A percentile compares a stretch with the other conserved stretches of the same genome.
Evolutionary conservation across 1,140 invertebrate species (phyloP).

Genomic region (Sitophilus oryzae): DNA sequence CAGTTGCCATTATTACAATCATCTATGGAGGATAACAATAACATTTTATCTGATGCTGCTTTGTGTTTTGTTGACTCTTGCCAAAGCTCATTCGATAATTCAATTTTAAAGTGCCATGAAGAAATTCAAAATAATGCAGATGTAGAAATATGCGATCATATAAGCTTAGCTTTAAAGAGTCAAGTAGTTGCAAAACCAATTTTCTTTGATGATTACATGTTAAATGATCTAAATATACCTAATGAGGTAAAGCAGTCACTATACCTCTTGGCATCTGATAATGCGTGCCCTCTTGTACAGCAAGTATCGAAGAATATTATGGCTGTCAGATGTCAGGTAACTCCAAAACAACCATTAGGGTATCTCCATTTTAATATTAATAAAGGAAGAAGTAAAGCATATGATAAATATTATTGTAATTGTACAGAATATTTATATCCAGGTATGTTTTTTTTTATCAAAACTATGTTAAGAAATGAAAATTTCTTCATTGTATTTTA

Average conservation of each 20-base stretch:
- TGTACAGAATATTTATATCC: constrained; percentile 52
- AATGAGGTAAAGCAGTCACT: constrained; percentile 64
- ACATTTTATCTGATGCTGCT: constrained; percentile 49
- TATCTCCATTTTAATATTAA: constrained; percentile 69
- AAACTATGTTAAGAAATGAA: no score
- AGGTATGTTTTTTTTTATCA: constrained; percentile 8
- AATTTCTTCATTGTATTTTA: no score
- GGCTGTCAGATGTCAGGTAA: constrained; percentile 69
- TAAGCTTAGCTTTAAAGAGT: constrained; percentile 63
- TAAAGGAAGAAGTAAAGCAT: constrained; percentile 50
- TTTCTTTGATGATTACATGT: constrained; percentile 57
- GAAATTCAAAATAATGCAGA: constrained; percentile 29
- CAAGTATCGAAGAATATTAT: constrained; percentile 71
- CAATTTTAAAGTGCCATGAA: constrained; percentile 54
- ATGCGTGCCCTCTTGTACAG: constrained; percentile 65
- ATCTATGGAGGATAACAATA: constrained; percentile 46
- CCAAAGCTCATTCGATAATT: constrained; percentile 52
- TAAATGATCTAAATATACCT: constrained; percentile 59
- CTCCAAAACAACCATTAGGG: constrained; percentile 64
- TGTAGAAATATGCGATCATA: constrained; percentile 57
- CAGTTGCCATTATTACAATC: constrained; percentile 56
- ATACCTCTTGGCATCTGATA: constrained; percentile 58
- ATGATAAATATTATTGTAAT: constrained; percentile 59
- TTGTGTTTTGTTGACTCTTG: constrained; percentile 65
- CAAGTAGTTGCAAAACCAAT: constrained; percentile 54